Evolutionary conservation across 2,113 vertebrate genomes (phyloP).

Genomic region (Todiramphus saurophagus): DNA sequence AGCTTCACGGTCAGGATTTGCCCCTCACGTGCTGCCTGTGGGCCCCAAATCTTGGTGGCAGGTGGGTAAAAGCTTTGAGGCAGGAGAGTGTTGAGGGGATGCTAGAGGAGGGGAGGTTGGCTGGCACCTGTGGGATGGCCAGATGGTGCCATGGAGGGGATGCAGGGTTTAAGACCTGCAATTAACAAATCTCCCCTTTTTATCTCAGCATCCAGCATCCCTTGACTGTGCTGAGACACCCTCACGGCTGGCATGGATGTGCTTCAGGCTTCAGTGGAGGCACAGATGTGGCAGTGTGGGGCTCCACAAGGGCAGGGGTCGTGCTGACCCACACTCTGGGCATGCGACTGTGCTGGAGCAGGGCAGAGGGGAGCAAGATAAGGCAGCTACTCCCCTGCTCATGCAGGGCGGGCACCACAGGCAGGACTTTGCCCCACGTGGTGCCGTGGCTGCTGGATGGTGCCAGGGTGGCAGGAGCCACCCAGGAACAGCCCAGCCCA

Average conservation of each 20-base stretch:
- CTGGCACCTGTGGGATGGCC: background rate
- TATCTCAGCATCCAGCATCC: background rate
- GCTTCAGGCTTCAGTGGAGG: background rate
- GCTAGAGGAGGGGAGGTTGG: background rate
- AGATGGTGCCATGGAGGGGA: background rate
- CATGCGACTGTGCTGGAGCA: rapidly evolving
- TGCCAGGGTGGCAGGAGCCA: background rate
- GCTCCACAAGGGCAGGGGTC: background rate
- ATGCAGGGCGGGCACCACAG: rapidly evolving
- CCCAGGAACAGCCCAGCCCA: rapidly evolving
- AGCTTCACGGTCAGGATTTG: background rate
- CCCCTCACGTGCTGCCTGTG: background rate
- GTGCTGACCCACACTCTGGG: background rate
- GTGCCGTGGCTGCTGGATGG: background rate
- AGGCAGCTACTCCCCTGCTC: background rate
- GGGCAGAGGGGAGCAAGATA: background rate
- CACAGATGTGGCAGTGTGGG: rapidly evolving
- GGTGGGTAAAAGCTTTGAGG: rapidly evolving
- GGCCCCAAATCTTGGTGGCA: rapidly evolving
- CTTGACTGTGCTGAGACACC: background rate
- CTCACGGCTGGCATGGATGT: rapidly evolving
- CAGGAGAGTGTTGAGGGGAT: background rate
- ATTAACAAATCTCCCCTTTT: background rate
- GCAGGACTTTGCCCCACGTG: background rate
- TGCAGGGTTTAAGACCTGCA: background rate